Evolutionary conservation across 2,888 invertebrate genomes (phyloP).

Genomic region (Drosophila villosipedis): DNA sequence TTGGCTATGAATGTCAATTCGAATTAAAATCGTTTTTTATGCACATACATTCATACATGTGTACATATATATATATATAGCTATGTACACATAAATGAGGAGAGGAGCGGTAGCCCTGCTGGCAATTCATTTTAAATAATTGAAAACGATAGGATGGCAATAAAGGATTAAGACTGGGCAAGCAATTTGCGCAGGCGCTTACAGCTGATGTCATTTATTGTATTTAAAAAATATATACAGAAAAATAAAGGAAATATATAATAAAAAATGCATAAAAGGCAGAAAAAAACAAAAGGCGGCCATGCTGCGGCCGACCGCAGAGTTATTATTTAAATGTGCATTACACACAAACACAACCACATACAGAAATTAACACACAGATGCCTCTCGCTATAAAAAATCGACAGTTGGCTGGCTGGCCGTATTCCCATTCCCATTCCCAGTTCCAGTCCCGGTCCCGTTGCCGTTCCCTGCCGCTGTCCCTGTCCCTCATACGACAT

Average conservation of each 20-base stretch:
- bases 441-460: background rate
- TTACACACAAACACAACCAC: constrained; percentile 45
- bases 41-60: background rate
- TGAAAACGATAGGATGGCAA: constrained; percentile 47
- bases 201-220: constrained; percentile 67
- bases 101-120: constrained; percentile 7
- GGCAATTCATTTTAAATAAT: constrained; percentile 58
- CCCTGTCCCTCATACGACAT: constrained; percentile 60
- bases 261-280: constrained; percentile 56
- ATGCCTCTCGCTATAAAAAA: constrained; percentile 53
- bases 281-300: constrained; percentile 68
- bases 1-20: constrained; percentile 49
- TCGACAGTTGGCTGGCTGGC: constrained; percentile 75
- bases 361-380: constrained; percentile 54
- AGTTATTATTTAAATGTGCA: constrained; percentile 82
- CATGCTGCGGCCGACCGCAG: constrained; percentile 79
- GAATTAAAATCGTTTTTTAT: constrained; percentile 62
- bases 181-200: constrained; percentile 81
- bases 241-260: constrained; percentile 21
- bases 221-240: constrained; percentile 26
- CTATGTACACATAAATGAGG: background rate
- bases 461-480: background rate
- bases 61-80: background rate
- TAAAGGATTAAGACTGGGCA: constrained; percentile 64
- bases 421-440: constrained; percentile 49